Percentiles rank a stretch among this genome's conserved stretches.
These are phyloP conservation scores for Knipowitschia caucasica DNA, from an alignment of 2,797 vertebrate species.

Conservation along the genomic window DNA sequence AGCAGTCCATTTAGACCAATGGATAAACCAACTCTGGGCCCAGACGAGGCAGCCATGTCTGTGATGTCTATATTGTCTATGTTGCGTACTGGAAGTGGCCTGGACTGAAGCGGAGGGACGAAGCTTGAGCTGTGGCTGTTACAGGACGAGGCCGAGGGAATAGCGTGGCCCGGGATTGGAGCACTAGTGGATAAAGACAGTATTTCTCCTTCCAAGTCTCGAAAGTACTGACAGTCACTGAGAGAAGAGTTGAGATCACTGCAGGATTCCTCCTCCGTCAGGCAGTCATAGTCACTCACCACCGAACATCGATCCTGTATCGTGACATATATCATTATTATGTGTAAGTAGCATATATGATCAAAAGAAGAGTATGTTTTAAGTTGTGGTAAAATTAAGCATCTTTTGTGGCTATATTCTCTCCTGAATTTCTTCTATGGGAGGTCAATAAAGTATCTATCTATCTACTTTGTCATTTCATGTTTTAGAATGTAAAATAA, in stretches of 20 bases:
- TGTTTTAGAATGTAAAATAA: too few relatives aligned
- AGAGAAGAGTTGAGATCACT: conserved; percentile 80
- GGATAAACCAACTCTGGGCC: conserved; percentile 39
- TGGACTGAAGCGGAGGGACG: conserved; percentile 42
- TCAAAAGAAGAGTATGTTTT: too few relatives aligned
- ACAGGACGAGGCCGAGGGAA: neutral
- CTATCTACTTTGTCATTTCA: too few relatives aligned
- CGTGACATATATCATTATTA: neutral
- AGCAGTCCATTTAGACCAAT: conserved; percentile 27
- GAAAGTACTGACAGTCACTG: conserved; percentile 82
- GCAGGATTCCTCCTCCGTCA: conserved; percentile 58
- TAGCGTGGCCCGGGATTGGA: conserved; percentile 6
- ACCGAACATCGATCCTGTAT: conserved; percentile 76
- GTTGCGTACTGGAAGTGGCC: conserved; percentile 23
- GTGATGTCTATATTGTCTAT: conserved; percentile 36
- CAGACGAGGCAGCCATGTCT: conserved; percentile 24
- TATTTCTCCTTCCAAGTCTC: conserved; percentile 74
- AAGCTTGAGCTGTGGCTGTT: conserved; percentile 12
- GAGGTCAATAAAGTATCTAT: too few relatives aligned
- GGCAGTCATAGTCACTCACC: conserved; percentile 74
- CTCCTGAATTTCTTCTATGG: too few relatives aligned
- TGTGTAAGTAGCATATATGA: too few relatives aligned
- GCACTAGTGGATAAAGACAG: conserved; percentile 7
- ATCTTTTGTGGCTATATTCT: too few relatives aligned
- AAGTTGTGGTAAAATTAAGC: neutral